These are phyloP conservation scores for Aleiodes leptofemur DNA, from an alignment of 2,888 invertebrate species.

Conservation along the genomic window DNA sequence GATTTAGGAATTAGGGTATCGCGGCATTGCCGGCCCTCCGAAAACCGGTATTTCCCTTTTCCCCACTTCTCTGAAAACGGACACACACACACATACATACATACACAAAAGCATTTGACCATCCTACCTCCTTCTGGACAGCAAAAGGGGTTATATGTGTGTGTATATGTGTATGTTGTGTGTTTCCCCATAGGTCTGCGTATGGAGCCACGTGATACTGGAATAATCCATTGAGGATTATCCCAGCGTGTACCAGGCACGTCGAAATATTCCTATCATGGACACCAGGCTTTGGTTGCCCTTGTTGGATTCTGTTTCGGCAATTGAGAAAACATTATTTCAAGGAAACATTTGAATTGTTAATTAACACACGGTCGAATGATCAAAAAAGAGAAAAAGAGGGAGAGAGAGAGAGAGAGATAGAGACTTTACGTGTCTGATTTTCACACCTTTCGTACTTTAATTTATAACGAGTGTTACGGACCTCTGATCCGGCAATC, in stretches of 20 bases:
- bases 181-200: conserved; percentile 61
- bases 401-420: no score
- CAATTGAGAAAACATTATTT: no score
- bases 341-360: no score
- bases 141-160: conserved; percentile 48
- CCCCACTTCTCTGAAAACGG: no score
- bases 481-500: conserved; percentile 51
- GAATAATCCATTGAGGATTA: conserved; percentile 75
- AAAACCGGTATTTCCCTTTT: conserved; percentile 15
- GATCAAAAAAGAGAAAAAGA: no score
- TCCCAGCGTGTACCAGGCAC: conserved; percentile 61
- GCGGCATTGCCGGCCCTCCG: conserved; percentile 68
- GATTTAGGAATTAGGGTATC: conserved; percentile 76
- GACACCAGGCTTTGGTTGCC: conserved; percentile 42
- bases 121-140: neutral
- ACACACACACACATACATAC: no score
- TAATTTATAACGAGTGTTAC: conserved; percentile 62
- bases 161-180: no score
- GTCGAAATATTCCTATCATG: conserved; percentile 70
- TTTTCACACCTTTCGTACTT: conserved; percentile 60
- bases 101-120: no score
- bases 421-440: no score
- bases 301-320: no score
- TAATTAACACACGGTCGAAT: no score
- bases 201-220: conserved; percentile 75